Evolutionary conservation across 1,140 invertebrate species (phyloP).

Genomic region (Metaphire vulgaris): DNA sequence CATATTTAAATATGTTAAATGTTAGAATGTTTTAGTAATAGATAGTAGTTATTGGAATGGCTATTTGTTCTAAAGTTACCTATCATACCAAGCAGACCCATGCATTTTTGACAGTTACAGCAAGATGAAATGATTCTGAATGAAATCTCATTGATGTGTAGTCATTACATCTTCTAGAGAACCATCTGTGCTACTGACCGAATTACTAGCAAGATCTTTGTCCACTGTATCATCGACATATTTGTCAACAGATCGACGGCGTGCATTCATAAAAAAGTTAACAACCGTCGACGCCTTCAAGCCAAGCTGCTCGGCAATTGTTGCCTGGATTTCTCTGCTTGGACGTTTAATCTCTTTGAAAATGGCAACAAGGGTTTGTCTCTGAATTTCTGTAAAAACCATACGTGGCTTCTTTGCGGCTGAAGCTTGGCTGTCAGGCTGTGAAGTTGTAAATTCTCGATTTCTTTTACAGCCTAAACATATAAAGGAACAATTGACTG

Average conservation of each 20-base stretch:
- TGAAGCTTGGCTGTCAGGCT: neutral
- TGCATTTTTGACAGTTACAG: too few relatives aligned
- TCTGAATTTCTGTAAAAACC: slow-evolving; percentile 99
- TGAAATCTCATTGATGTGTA: too few relatives aligned
- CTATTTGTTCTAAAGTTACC: too few relatives aligned
- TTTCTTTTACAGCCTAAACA: neutral
- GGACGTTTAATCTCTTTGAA: slow-evolving; percentile 97
- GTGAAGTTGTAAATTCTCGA: neutral
- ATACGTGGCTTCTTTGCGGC: slow-evolving; percentile 87
- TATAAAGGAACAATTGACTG: too few relatives aligned
- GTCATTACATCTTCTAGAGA: neutral
- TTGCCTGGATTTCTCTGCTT: slow-evolving; percentile 99
- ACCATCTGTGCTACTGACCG: neutral
- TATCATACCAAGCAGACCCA: too few relatives aligned
- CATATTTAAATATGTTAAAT: too few relatives aligned
- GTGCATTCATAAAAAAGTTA: slow-evolving; percentile 99
- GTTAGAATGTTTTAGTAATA: too few relatives aligned
- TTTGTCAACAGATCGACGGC: slow-evolving; percentile 91
- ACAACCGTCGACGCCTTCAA: slow-evolving; percentile 97
- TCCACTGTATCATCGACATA: slow-evolving; percentile 44
- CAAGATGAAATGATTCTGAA: too few relatives aligned
- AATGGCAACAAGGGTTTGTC: slow-evolving; percentile 94
- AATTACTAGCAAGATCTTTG: neutral
- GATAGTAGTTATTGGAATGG: too few relatives aligned
- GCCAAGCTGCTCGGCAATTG: slow-evolving; percentile 93